Evolutionary conservation across 2,113 vertebrate species (phyloP), one percentile per base, ranked within the genome.

Genomic region (Cnemophilus loriae): DNA sequence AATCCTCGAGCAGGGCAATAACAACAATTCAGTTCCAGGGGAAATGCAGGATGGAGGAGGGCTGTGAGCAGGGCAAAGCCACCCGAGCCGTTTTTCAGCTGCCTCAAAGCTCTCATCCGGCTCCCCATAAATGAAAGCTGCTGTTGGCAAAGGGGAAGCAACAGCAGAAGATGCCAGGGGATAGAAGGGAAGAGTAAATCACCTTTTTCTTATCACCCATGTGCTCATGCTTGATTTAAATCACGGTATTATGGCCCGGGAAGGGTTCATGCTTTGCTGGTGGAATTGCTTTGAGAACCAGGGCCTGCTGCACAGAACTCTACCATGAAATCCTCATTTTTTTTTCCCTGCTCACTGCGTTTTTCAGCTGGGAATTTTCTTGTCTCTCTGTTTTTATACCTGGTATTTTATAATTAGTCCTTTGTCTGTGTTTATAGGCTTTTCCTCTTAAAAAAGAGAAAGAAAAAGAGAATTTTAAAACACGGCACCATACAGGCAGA

Each of bases 401-500:
- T 92, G 88, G 42, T 86, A 71, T 89, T 94, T 96, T 94, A 97
- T 92, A 97, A 97, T 97, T 97, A 95, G 91, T 64, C 87, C 81
- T 96, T 92, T 93, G 82, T 94, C 74, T 89, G n/a, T 82, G 87
- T 96, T 96, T 95, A 97, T 88, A 75, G 77, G 75, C 22, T 94
- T 95, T 79, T 97, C 84, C 94, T 84, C 89, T 87, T 64, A 49
- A 35, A 90, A 96, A 71, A 95, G 21, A 49, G 56, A 23, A 89
- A 30, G 87, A 85, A 95, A 88, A 96, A 97, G 95, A 95, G 83
- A 90, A 96, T 95, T 87, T 92, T 63, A 67, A 75, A 93, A 68
- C 60, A 59, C 76, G 86, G 95, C 33, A 67, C 97, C 97, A 97
- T 97, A 95, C 96, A 91, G 91, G 95, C 61, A 75, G 97, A 98